Base-by-base conservation (phyloP, 37 sponge, comb jelly and placozoan species). In the Halichondria panicea region DNA sequence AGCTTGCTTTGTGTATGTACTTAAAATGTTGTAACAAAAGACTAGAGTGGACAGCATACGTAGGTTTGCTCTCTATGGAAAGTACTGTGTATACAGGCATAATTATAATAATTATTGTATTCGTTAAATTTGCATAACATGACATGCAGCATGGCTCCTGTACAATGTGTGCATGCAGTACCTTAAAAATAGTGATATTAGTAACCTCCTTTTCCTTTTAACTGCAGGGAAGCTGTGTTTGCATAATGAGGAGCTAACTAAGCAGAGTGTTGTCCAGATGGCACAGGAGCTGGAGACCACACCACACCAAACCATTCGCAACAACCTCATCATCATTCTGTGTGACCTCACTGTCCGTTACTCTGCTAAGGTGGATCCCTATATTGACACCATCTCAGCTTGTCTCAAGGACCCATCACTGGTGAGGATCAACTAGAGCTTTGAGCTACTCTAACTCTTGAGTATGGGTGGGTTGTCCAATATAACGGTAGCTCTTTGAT, bases 191-290 rank as follows among this genome's bases (percentile, higher is more conserved):
- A n/a, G n/a, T n/a, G n/a, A n/a, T n/a, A n/a, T n/a, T n/a, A n/a
- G n/a, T n/a, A n/a, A n/a, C n/a, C n/a, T n/a, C n/a, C n/a, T n/a
- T n/a, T n/a, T n/a, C n/a, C n/a, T n/a, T n/a, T 21, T 30, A 60
- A 30, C 11, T 55, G 30, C 60, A 77, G 93, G 95, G 25, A 94
- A 94, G 67, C 85, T 94, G 35, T 94, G 95, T 55, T 67, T 94
- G n/a, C 88, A 91, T 35, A 53, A 94, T 52, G 84, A 87, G 72
- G 92, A 90, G 33, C 60, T 91, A 1, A 55, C 87, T 3, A 87
- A 91, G 89, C 75, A 87, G 44, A 75, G 77, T 32, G 50, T 91
- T 7, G 57, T 80, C 24, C 81, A 76, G 58, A 75, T 94, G 84
- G 75, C 65, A 1, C 66, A 53, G 35, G 91, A 90, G 77, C 60